A percentile compares a stretch with the other conserved stretches of the same genome.
These are phyloP conservation scores for Ovis aries DNA, from an alignment of 2,113 vertebrate species.

Conservation along the genomic window ARS-UI_Ramb_v3.0 NC_056060.1:61094501-61095000, in stretches of 20 bases:
- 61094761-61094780: neutral
- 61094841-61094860: neutral
- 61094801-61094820: neutral
- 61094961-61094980: neutral
- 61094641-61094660: neutral
- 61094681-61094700: neutral
- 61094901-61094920: neutral
- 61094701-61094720: neutral
- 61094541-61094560: neutral
- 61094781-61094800: neutral
- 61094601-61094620: neutral
- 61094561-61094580: neutral
- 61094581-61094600: neutral
- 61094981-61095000: neutral
- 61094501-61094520: neutral
- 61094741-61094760: neutral
- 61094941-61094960: neutral
- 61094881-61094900: neutral
- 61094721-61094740: neutral
- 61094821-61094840: neutral
- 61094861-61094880: neutral
- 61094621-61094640: neutral
- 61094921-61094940: neutral
- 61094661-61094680: neutral
- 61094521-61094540: neutral